These are phyloP conservation scores for Darevskia nairensis DNA, from an alignment of 2,797 vertebrate genomes.

Conservation along the genomic window DNA sequence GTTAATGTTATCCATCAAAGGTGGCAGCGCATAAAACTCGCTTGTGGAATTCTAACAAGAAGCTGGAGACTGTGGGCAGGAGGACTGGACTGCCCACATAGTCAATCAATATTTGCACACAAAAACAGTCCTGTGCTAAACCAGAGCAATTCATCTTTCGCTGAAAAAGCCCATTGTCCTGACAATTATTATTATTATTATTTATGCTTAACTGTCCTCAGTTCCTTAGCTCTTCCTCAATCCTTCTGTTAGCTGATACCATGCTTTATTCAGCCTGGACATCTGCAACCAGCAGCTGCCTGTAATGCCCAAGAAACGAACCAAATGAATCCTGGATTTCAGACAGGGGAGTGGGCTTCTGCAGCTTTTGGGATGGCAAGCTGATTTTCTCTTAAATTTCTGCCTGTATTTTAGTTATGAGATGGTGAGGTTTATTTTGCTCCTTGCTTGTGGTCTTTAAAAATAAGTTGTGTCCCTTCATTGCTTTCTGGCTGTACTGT, in stretches of 20 bases:
- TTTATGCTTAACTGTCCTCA: background rate
- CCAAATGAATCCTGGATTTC: background rate
- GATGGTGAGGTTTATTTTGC: no score
- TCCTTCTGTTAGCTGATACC: background rate
- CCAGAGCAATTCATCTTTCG: constrained; percentile 6
- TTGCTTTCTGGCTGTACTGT: no score
- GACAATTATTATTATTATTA: background rate
- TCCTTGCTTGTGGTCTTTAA: no score
- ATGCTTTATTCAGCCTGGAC: background rate
- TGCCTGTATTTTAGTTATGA: no score
- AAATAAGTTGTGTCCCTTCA: no score
- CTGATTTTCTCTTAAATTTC: no score
- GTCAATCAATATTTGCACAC: constrained; percentile 19
- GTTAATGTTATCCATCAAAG: constrained; percentile 43
- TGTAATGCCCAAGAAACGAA: background rate
- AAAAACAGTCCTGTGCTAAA: constrained; percentile 21
- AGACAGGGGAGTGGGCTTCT: no score
- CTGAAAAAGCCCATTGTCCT: constrained; percentile 6
- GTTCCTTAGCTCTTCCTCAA: background rate
- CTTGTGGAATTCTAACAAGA: constrained; percentile 9
- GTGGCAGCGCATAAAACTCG: background rate
- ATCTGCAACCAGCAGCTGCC: background rate
- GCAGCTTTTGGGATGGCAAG: no score
- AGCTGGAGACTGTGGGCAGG: background rate
- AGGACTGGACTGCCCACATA: constrained; percentile 4